phyloP scores from a whole-genome alignment of 2,113 vertebrate genomes.

The Dicentrarchus labrax region DNA sequence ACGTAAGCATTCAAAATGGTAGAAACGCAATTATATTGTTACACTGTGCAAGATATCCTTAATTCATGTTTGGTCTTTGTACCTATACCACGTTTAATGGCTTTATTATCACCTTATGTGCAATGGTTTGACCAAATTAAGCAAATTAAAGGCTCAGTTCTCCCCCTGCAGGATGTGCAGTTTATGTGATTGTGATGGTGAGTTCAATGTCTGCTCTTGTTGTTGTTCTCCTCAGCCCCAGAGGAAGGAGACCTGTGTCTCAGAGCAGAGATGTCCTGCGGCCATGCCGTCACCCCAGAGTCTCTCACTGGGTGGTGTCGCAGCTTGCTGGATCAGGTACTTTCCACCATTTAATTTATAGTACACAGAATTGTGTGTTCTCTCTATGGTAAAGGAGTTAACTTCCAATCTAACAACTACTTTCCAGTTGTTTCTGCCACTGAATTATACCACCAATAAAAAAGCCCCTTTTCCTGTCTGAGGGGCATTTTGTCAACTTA shows the following conservation, averaged over 20 bases:
- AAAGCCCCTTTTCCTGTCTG: neutral
- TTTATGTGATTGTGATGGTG: neutral
- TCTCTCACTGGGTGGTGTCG: constrained; percentile 83
- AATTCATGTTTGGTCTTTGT: neutral
- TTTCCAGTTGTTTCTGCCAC: neutral
- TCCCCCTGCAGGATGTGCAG: neutral
- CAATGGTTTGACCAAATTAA: neutral
- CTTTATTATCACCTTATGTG: neutral
- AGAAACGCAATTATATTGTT: accelerated
- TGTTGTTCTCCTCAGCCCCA: constrained; percentile 55
- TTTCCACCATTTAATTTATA: neutral
- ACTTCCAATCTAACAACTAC: neutral
- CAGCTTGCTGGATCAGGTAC: constrained; percentile 82
- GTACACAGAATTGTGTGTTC: neutral
- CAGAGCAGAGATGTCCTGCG: constrained; percentile 83
- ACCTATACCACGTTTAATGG: neutral
- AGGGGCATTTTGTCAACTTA: too few relatives aligned
- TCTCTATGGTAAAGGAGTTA: neutral
- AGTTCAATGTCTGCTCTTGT: neutral
- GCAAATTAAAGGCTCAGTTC: neutral
- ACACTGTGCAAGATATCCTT: neutral
- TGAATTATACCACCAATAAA: neutral
- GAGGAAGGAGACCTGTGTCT: constrained; percentile 74
- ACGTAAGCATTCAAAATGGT: constrained; percentile 14
- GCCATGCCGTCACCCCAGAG: constrained; percentile 81